phyloP scores from a whole-genome alignment of 2,113 vertebrate species.

The Cyphomyrus plagiostoma region DNA sequence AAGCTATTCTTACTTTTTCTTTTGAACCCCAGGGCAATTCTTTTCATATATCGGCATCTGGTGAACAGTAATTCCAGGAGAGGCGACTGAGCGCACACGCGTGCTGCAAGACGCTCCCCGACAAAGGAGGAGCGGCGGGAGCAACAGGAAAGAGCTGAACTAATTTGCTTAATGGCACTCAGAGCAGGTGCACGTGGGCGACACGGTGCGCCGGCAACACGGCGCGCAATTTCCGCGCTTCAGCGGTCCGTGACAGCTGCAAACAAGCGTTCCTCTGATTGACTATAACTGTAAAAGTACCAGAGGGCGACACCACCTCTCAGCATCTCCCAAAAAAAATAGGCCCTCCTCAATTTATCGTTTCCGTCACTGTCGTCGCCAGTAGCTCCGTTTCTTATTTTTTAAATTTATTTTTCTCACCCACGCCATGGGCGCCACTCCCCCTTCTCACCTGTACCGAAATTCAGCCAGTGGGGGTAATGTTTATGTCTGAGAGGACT shows the following conservation, averaged over 20 bases:
- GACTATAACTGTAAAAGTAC: constrained; percentile 15
- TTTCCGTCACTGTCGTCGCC: background rate
- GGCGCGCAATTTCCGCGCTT: background rate
- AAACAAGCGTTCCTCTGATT: constrained; percentile 12
- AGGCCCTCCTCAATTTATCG: background rate
- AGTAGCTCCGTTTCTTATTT: background rate
- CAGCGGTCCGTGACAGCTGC: background rate
- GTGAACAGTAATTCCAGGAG: background rate
- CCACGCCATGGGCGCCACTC: too few species aligned
- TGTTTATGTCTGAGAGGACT: background rate
- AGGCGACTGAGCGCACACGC: background rate
- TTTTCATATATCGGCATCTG: background rate
- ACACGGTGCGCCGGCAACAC: background rate
- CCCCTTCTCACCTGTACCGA: background rate
- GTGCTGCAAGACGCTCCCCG: background rate
- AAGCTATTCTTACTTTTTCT: background rate
- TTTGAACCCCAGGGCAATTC: background rate
- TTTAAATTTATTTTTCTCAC: background rate
- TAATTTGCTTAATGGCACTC: constrained; percentile 19
- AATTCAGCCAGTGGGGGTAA: constrained; percentile 1
- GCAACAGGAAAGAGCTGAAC: background rate
- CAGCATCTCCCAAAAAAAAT: background rate
- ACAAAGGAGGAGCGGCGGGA: background rate
- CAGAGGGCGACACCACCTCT: constrained; percentile 2
- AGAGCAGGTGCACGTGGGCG: background rate